Conservation (phyloP, 2,113 vertebrate genomes). For the Eublepharis macularius region DNA sequence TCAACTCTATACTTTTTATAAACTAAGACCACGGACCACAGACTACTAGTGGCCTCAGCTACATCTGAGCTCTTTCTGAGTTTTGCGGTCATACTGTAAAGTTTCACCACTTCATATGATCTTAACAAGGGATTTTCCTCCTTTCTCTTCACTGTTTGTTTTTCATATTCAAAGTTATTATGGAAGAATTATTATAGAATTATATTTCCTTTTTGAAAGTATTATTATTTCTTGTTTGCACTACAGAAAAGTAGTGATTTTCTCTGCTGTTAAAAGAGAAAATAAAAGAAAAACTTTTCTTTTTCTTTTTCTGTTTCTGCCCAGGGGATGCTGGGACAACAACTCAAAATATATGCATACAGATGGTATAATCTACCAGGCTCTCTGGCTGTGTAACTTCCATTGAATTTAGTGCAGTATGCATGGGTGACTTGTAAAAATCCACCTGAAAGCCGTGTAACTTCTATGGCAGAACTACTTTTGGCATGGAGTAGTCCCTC, state of each 20-base stretch:
- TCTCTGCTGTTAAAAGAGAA: background rate
- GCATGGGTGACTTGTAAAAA: background rate
- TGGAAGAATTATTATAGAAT: background rate
- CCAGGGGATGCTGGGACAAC: background rate
- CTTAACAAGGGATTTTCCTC: background rate
- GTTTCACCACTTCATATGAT: background rate
- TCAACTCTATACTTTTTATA: background rate
- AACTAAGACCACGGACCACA: background rate
- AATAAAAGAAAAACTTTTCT: background rate
- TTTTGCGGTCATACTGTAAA: background rate
- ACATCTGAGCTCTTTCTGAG: background rate
- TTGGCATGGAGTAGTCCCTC: background rate
- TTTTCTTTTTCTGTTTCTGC: background rate
- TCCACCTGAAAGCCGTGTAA: background rate
- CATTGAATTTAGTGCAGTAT: background rate
- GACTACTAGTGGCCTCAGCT: background rate
- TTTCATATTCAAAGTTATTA: background rate
- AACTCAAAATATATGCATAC: background rate
- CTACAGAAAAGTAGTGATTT: fast-evolving
- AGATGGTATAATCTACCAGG: background rate
- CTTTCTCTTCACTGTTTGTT: background rate
- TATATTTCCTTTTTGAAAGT: background rate
- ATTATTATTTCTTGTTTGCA: background rate
- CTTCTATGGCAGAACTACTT: background rate
- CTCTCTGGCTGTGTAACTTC: background rate